Base-by-base conservation (phyloP, 2,113 vertebrate genomes). In the Peromyscus californicus region DNA sequence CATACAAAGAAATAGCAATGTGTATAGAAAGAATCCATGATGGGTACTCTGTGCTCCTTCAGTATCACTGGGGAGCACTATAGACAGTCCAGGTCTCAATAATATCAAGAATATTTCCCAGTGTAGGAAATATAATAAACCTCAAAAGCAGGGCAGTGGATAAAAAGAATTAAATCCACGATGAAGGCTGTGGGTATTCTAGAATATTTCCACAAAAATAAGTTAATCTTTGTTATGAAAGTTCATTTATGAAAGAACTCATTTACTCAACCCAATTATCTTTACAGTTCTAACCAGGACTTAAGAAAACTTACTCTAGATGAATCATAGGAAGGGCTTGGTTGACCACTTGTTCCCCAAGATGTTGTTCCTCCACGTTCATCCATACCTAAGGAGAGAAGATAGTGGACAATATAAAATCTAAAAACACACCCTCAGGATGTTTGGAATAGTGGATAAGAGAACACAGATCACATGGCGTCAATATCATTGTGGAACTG, bases 281-380 rank as follows among this genome's bases (percentile, higher is more conserved):
- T 74, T 74, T 74, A 85, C 0, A 96, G 24, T 72, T 95, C 93
- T 87, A 74, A 65, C 39, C 36, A 98, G 96, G 78, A 45, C 59
- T 83, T 85, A 54, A 0, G 0, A 45, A 97, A 83, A 98, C 99
- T 99, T 99, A 99, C 99, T 99, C 99, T 99, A 97, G 99, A 99
- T 98, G 99, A 99, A 89, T 99, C 99, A 91, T 99, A 99, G 8
- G 99, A 99, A 90, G 99, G 99, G 98, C 99, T 99, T 98, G 99
- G 98, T 97, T 99, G 99, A 97, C 99, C 99, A 92, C 99, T 99
- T 98, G 99, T 95, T 99, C 99, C 99, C 99, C 99, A 99, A 92
- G 99, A 99, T 33, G 99, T 98, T 91, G 99, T 98, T 98, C 98
- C 99, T 98, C 99, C 99, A 98, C 99, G 98, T 98, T 99, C 99